Evolutionary conservation across 2,797 vertebrate genomes (phyloP), one percentile per base, ranked within the genome.

Genomic region (Sebastes diploproa): DNA sequence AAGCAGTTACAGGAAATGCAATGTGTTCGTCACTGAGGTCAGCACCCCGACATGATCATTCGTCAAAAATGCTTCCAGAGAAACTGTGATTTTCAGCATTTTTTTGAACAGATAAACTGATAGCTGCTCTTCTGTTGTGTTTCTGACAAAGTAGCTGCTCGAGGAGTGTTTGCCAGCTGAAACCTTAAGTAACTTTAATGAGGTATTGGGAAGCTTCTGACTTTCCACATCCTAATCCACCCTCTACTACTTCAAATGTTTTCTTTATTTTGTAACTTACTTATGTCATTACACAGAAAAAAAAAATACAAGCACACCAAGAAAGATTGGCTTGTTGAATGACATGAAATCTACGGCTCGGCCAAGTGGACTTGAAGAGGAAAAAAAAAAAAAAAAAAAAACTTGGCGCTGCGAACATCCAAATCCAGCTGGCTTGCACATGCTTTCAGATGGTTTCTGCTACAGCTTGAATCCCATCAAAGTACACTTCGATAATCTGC

Each of bases 381-480:
- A 23, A 23, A 23, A 23, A 23, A 23, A 23, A 23, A 23, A 23
- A 23, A 8, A 6, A 58, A 50, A 60, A 50, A 36, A 18, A 54
- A 54, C 52, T 86, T 76, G 50, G 61, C 34, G 12, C 50, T 25
- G 56, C 65, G 65, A 71, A 64, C 30, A 70, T 63, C 68, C 67
- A 72, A 76, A 83, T 75, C 78, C 76, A 89, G 83, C 83, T 88
- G 84, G 86, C 72, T 68, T 66, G 58, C 71, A 86, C 56, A 62
- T 77, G 50, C 56, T 55, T 59, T 36, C 67, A 82, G 54, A 82
- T 71, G 62, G 84, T 82, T 90, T 76, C 62, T 73, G 59, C 70
- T 68, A 7, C 36, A 74, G 72, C 54, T 55, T 56, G 20, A 87
- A 68, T 80, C 80, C 62, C 68, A 81, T 73, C 56, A 67, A 77